These are phyloP conservation scores for Fundulus diaphanus DNA, from an alignment of 2,797 vertebrate genomes.

Conservation along the genomic window DNA sequence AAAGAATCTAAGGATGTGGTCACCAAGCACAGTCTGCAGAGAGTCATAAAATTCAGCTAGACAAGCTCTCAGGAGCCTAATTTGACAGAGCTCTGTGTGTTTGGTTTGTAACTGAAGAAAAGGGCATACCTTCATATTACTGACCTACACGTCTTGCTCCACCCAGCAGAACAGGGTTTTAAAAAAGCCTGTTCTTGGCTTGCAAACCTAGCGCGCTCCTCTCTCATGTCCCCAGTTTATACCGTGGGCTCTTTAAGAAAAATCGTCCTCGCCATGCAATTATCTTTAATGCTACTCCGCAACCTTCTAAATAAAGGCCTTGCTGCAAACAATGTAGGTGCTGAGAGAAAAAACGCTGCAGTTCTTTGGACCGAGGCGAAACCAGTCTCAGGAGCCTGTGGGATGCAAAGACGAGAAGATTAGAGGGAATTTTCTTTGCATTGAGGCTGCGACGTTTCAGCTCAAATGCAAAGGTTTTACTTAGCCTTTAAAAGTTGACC, in stretches of 20 bases:
- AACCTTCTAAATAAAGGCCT: conserved; percentile 85
- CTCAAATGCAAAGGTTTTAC: conserved; percentile 30
- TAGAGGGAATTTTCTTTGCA: conserved; percentile 53
- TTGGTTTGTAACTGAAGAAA: conserved; percentile 74
- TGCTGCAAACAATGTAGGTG: conserved; percentile 80
- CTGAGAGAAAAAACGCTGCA: conserved; percentile 68
- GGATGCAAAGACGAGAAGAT: conserved; percentile 59
- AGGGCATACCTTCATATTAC: conserved; percentile 75
- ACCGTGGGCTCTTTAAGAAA: conserved; percentile 78
- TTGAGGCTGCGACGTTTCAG: conserved; percentile 54
- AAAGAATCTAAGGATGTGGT: conserved; percentile 77
- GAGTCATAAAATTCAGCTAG: conserved; percentile 60
- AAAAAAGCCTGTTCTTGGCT: conserved; percentile 68
- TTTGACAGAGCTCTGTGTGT: conserved; percentile 71
- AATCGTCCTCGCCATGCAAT: conserved; percentile 83
- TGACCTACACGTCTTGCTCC: conserved; percentile 75
- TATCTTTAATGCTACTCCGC: conserved; percentile 87
- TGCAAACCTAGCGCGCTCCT: conserved; percentile 59
- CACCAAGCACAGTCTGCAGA: conserved; percentile 67
- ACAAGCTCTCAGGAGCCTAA: conserved; percentile 73
- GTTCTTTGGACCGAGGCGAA: conserved; percentile 73
- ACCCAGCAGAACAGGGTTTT: conserved; percentile 66
- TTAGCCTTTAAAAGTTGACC: conserved; percentile 32
- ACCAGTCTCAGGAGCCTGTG: conserved; percentile 66
- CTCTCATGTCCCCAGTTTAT: conserved; percentile 76